Percentiles rank a stretch among this genome's conserved stretches.
Evolutionary conservation across 2,888 invertebrate genomes (phyloP).

Genomic region (Drosophila borealis): DNA sequence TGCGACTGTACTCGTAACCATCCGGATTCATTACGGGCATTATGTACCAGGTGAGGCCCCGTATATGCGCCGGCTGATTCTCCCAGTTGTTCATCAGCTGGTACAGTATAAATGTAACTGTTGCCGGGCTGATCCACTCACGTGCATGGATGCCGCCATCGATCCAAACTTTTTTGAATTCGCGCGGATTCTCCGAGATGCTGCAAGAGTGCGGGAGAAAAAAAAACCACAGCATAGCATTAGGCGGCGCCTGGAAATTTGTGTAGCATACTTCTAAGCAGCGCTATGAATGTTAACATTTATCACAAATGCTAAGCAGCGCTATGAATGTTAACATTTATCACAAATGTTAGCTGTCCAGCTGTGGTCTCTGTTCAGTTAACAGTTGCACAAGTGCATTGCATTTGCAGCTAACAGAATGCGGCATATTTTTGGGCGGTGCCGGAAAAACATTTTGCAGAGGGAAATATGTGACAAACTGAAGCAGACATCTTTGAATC

Average conservation of each 20-base stretch:
- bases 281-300: neutral
- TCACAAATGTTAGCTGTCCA: neutral
- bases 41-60: slow-evolving; percentile 93
- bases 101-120: slow-evolving; percentile 91
- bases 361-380: neutral
- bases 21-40: slow-evolving; percentile 92
- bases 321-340: neutral
- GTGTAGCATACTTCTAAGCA: neutral
- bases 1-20: slow-evolving; percentile 94
- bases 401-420: neutral
- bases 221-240: slow-evolving; percentile 16
- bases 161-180: slow-evolving; percentile 89
- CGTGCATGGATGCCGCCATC: slow-evolving; percentile 94
- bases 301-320: too few species aligned
- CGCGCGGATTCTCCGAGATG: slow-evolving; percentile 89
- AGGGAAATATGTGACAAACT: too few species aligned
- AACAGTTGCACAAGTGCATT: neutral
- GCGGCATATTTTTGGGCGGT: neutral
- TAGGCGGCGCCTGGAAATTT: slow-evolving; percentile 1
- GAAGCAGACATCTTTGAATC: too few species aligned
- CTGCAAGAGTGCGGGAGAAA: slow-evolving; percentile 75
- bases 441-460: neutral
- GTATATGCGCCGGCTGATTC: slow-evolving; percentile 88
- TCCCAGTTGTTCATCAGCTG: slow-evolving; percentile 89
- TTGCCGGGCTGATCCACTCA: slow-evolving; percentile 94